Base-by-base conservation (phyloP, 2,797 vertebrate species). In the Sebastes nivosus region DNA sequence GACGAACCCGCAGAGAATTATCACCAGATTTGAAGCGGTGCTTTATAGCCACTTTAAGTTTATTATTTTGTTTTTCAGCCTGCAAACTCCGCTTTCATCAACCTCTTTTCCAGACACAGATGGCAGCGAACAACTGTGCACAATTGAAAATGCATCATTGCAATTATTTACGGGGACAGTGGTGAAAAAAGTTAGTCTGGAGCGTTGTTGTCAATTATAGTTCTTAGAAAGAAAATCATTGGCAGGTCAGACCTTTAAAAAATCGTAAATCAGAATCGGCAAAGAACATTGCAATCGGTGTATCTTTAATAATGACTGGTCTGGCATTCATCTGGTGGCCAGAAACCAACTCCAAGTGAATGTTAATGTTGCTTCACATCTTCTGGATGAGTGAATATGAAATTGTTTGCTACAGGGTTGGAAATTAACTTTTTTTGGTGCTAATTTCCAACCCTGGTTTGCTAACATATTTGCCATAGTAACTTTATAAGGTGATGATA, bases 31-130 rank as follows among this genome's bases (percentile, higher is more conserved):
- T 38, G n/a, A 9, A 10, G 64, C 5, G 8, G 22, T 27, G 32
- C 20, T 50, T 73, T 65, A 46, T n/a, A 7, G 27, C 29, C 42
- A 67, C 36, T 12, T 64, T 65, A 10, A 16, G 30, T n/a, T 57
- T 42, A 22, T 68, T 57, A n/a, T 34, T 64, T 24, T 16, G 25
- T 4, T 57, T 46, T 67, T 60, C 6, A 6, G 18, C 46, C 34
- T 4, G 2, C 10, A 79, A 46, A 25, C 32, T 42, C n/a, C 34
- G 46, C 25, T 57, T 27, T 75, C 65, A 34, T 75, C 78, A 50
- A 16, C 66, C n/a, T 24, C 52, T 60, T 66, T 76, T 71, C 67
- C 59, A 75, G 27, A 52, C 72, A 50, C 36, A 75, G 67, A 25
- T 54, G 64, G 70, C 24, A 61, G 29, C 1, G 14, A 42, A 42